A percentile compares a stretch with the other conserved stretches of the same genome.
Conservation (phyloP, 1,140 invertebrate genomes). For the Drosophila tropicalis region DNA sequence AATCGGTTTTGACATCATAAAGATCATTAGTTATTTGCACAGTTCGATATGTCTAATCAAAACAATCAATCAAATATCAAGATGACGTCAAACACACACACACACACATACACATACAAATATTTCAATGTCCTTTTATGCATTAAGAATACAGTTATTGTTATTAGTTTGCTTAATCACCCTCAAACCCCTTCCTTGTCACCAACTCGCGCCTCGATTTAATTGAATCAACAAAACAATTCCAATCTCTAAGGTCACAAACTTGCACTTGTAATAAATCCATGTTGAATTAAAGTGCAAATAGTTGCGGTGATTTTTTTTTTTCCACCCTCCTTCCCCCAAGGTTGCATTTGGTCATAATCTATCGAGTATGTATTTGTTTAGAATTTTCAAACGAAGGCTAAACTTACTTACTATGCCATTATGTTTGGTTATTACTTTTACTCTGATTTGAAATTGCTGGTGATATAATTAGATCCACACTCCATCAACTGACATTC, state of each 20-base stretch:
- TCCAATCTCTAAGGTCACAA: conserved; percentile 61
- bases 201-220: neutral
- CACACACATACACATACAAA: conserved; percentile 43
- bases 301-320: conserved; percentile 63
- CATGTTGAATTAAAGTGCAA: conserved; percentile 63
- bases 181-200: conserved; percentile 4
- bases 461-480: conserved; percentile 1
- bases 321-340: conserved; percentile 19
- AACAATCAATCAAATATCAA: conserved; percentile 42
- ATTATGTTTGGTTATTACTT: neutral
- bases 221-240: conserved; percentile 28
- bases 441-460: neutral
- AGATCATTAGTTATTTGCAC: conserved; percentile 54
- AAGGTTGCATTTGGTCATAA: conserved; percentile 15
- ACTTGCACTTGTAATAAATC: conserved; percentile 64
- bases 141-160: conserved; percentile 59
- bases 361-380: conserved; percentile 27
- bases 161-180: conserved; percentile 21
- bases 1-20: conserved; percentile 18
- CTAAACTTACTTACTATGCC: conserved; percentile 6
- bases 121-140: conserved; percentile 75
- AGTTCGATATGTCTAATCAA: conserved; percentile 69
- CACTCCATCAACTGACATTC: neutral
- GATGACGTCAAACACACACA: conserved; percentile 48
- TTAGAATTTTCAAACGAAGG: conserved; percentile 39